Base-by-base conservation (phyloP, 1,140 invertebrate species). In the Lineus longissimus region DNA sequence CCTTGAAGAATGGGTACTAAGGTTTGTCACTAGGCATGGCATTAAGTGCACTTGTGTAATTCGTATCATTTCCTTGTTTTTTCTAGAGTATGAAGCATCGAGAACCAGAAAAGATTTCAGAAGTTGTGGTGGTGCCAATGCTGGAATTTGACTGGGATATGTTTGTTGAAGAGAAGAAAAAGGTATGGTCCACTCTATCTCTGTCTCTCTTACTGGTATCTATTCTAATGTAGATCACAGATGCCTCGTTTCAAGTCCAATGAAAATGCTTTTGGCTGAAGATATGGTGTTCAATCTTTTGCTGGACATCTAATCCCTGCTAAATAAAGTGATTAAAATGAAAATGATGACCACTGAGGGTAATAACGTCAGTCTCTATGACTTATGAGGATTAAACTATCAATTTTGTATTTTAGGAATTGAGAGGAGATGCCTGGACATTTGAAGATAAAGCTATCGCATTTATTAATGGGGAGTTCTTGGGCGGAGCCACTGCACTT, bases 121-220 rank as follows among this genome's bases (percentile, higher is more conserved):
- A 71, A 19, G 72, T 76, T 55, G 59, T 70, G 29, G 66, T 78
- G 33, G 62, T 68, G 47, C 74, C 73, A 13, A 78, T 82, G 77
- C 64, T 82, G 25, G 77, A 82, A 57, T 80, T 79, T 74, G 76
- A 81, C 45, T 82, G 80, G 80, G 73, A 79, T 61, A 59, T 74
- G 11, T 82, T 73, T 62, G 75, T 81, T 51, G 73, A 75, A 23
- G 71, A 72, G 23, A 79, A 82, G 63, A 74, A 70, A 67, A 76
- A 75, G 67, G 80, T 79, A 73, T 66, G 40, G 30, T 43, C 27
- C 2, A 11, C 27, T 29, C 40, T 56, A 15, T 36, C 22, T 59
- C 11, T 36, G 25, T 17, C 31, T 1, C 19, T 43, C 25, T 19
- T 59, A 2, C 17, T 29, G 19, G 13, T 31, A 13, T 65, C 7